phyloP scores from a whole-genome alignment of 2,888 invertebrate species.

The Pristionchus exspectatus region DNA sequence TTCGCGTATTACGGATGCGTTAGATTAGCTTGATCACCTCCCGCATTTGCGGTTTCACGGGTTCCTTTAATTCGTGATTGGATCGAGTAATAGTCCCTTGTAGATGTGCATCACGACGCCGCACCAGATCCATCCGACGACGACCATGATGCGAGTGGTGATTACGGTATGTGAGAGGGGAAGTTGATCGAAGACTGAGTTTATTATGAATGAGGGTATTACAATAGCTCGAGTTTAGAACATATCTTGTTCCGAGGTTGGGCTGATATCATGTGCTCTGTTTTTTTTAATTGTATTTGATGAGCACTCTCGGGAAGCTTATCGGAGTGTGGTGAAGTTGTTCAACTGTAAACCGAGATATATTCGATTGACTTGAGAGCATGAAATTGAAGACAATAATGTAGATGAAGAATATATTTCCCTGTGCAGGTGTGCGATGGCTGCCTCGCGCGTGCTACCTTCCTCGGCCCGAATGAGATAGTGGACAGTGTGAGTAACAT shows the following conservation, averaged over 20 bases:
- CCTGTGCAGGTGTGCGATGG: conserved; percentile 17
- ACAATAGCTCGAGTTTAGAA: not conserved
- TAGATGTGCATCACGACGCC: conserved; percentile 30
- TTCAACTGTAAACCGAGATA: no score
- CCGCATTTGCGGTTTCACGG: not conserved
- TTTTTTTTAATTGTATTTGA: no score
- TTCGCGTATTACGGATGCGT: no score
- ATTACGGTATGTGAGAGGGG: not conserved
- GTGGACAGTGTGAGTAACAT: conserved; percentile 27
- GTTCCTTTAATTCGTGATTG: not conserved
- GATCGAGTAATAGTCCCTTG: not conserved
- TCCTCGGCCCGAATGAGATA: conserved; percentile 35
- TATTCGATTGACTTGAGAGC: no score
- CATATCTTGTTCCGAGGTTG: no score
- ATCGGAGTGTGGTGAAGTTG: no score
- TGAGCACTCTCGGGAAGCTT: no score
- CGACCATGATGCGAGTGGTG: not conserved
- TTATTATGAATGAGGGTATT: not conserved
- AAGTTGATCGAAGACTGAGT: not conserved
- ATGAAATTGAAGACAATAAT: no score
- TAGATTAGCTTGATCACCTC: no score
- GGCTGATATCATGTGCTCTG: no score
- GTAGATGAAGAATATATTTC: no score
- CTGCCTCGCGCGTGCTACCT: conserved; percentile 35
- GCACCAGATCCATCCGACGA: not conserved